Percentiles rank a stretch among this genome's conserved stretches.
These are phyloP conservation scores for Pontoporia blainvillei DNA, from an alignment of 2,113 vertebrate genomes.

Conservation along the genomic window DNA sequence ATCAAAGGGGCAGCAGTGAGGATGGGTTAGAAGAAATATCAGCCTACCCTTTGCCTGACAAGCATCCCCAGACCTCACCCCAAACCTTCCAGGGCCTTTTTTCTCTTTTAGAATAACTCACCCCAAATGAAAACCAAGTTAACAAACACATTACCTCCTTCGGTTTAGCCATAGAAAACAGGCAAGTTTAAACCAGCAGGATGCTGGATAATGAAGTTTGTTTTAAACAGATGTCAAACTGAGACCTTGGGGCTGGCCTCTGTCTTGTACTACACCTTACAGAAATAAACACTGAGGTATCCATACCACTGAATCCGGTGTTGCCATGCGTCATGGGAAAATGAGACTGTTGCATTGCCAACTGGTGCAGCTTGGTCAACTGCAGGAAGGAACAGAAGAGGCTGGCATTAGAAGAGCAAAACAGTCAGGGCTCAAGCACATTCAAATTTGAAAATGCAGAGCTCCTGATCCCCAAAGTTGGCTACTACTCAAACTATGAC, in stretches of 20 bases:
- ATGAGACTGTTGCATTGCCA: constrained; percentile 98
- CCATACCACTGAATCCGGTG: constrained; percentile 96
- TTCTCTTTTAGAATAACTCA: constrained; percentile 63
- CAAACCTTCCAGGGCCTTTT: constrained; percentile 56
- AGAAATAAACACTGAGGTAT: constrained; percentile 76
- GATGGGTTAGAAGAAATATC: constrained; percentile 55
- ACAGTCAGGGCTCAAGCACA: constrained; percentile 6
- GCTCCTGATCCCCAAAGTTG: constrained; percentile 12
- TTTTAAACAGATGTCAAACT: constrained; percentile 61
- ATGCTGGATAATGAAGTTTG: constrained; percentile 63
- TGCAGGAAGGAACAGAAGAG: constrained; percentile 78
- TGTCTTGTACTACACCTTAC: constrained; percentile 68
- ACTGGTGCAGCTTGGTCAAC: constrained; percentile 98
- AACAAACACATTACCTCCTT: constrained; percentile 73
- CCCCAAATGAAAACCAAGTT: constrained; percentile 74
- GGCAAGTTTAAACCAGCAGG: constrained; percentile 71
- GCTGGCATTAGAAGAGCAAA: constrained; percentile 68
- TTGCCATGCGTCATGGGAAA: constrained; percentile 96
- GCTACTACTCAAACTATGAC: constrained; percentile 27
- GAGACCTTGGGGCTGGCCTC: constrained; percentile 71
- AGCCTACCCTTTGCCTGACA: constrained; percentile 65
- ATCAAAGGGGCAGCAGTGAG: constrained; percentile 67
- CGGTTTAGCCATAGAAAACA: constrained; percentile 65
- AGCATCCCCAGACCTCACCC: constrained; percentile 71
- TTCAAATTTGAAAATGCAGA: constrained; percentile 40